Conservation (phyloP, 1,140 invertebrate species). For the Zeugodacus cucurbitae region DNA sequence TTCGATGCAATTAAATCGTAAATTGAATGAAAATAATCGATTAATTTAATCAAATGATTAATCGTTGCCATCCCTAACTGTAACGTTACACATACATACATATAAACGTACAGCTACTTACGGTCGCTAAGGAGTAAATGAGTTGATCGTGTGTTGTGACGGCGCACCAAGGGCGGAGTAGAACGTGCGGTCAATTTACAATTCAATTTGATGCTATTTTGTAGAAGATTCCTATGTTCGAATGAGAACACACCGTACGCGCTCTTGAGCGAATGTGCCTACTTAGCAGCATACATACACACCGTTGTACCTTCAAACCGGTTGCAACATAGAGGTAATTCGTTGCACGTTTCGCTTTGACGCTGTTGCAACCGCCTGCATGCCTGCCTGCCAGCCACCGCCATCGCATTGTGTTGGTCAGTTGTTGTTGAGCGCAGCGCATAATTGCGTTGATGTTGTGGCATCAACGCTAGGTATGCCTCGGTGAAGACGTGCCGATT, state of each 20-base stretch:
- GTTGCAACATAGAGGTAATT: not conserved
- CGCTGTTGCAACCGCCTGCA: not conserved
- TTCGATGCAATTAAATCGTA: too few species aligned
- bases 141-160: not conserved
- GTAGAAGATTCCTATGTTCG: not conserved
- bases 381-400: not conserved
- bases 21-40: too few species aligned
- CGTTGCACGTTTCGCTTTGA: slow-evolving; percentile 16
- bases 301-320: not conserved
- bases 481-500: not conserved
- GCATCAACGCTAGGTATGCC: not conserved
- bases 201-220: slow-evolving; percentile 39
- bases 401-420: not conserved
- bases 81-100: not conserved
- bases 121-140: not conserved
- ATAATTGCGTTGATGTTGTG: slow-evolving; percentile 11
- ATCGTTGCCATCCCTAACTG: too few species aligned
- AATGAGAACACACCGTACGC: slow-evolving; percentile 9
- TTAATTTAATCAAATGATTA: too few species aligned
- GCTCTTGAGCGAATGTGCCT: not conserved
- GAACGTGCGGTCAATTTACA: slow-evolving; percentile 33
- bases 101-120: not conserved
- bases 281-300: not conserved
- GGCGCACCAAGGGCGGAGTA: not conserved
- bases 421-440: not conserved